phyloP scores from a whole-genome alignment of 1,140 invertebrate species.

The Anagrus nilaparvatae region DNA sequence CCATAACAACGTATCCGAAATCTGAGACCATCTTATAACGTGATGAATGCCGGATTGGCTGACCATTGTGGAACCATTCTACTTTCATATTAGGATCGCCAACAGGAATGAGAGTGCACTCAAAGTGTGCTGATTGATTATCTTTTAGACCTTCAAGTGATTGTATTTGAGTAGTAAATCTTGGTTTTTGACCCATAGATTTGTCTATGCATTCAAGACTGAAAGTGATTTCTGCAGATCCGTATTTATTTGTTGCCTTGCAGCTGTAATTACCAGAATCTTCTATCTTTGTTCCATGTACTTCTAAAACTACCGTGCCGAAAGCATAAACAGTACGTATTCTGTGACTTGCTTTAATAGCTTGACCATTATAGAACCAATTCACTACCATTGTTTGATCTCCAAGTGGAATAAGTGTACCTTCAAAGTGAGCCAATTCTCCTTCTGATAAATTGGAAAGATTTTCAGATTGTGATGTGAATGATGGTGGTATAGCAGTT shows the following conservation, averaged over 20 bases:
- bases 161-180: constrained; percentile 80
- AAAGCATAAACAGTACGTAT: constrained; percentile 88
- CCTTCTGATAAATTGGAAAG: constrained; percentile 75
- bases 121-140: constrained; percentile 85
- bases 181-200: constrained; percentile 72
- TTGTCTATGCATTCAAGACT: constrained; percentile 76
- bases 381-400: constrained; percentile 95
- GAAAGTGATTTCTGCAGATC: constrained; percentile 75
- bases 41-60: constrained; percentile 76
- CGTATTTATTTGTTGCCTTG: constrained; percentile 80
- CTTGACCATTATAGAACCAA: constrained; percentile 93
- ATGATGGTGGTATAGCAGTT: constrained; percentile 72
- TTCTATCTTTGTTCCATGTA: constrained; percentile 78
- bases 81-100: constrained; percentile 89
- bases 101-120: constrained; percentile 84
- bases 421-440: constrained; percentile 90
- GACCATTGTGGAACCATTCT: constrained; percentile 92
- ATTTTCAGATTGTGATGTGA: constrained; percentile 78
- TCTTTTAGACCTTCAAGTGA: constrained; percentile 79
- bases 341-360: constrained; percentile 78
- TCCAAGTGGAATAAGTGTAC: constrained; percentile 82
- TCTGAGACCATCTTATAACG: constrained; percentile 91
- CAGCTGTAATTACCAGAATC: constrained; percentile 84
- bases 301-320: constrained; percentile 90
- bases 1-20: constrained; percentile 92